Base-by-base conservation (phyloP, 2,888 invertebrate species). In the Synergus umbraculus region DNA sequence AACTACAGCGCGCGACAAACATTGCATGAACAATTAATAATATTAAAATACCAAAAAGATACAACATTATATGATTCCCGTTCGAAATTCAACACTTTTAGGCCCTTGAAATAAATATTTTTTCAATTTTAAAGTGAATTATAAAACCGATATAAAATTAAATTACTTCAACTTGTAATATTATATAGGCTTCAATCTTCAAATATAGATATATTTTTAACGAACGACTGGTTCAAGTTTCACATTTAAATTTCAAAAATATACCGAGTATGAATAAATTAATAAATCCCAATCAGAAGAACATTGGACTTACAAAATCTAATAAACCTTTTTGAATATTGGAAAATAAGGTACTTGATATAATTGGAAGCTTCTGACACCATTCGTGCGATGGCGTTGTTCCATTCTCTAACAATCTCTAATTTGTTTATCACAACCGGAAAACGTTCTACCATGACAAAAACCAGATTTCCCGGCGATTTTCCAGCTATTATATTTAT, bases 391-490 rank as follows among this genome's bases (percentile, higher is more conserved):
- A 63, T 66, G 58, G 60, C 49, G 58, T 22, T 49, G 60, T 44
- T 13, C n/a, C 49, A 76, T 67, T 78, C 64, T 60, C 9, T 60
- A 43, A 73, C 64, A 81, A 73, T 73, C 37, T 54, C 37, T 12
- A 82, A 81, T 67, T 65, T 79, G 85, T 85, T 86, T 85, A 88
- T 88, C 86, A 84, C 85, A 84, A 86, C 86, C 87, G 37, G 73
- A 73, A 54, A 73, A 54, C 5, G 13, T 73, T 37, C 49, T 37
- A 49, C 3, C 49, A 54, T 54, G 37, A 54, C 73, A n/a, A n/a
- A 29, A 29, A 49, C 54, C n/a, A 46, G 15, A 60, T 73, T 73
- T 73, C 49, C 73, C 49, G 43, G 10, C n/a, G 10, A 58, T 73
- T 73, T 58, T 67, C 37, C 13, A 49, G 73, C 18, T 29, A 67